Evolutionary conservation across 2,888 invertebrate genomes (phyloP).

Genomic region (Cheilosia vernalis): DNA sequence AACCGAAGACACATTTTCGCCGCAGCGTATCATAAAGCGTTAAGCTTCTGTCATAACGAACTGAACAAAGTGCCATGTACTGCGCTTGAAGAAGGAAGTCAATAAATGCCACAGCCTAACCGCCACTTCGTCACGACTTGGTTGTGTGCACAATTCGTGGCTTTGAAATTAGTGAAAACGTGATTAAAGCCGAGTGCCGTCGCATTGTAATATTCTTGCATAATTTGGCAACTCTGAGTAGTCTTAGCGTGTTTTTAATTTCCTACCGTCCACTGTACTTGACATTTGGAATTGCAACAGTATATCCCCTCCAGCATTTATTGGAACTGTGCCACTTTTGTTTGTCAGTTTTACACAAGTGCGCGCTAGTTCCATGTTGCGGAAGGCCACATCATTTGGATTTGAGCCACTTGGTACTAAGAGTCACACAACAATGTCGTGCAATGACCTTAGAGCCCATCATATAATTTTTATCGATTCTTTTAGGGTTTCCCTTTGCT

Average conservation of each 20-base stretch:
- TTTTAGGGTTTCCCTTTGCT: neutral
- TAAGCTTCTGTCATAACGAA: too few relatives aligned
- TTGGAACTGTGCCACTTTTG: constrained; percentile 32
- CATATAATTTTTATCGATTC: constrained; percentile 49
- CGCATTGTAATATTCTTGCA: neutral
- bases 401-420: neutral
- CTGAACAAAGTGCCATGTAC: constrained; percentile 4
- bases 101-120: neutral
- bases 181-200: neutral
- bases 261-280: neutral
- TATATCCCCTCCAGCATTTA: neutral
- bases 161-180: constrained; percentile 2
- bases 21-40: too few relatives aligned
- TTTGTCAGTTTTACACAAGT: constrained; percentile 24
- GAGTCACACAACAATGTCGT: constrained; percentile 27
- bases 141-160: neutral
- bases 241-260: neutral
- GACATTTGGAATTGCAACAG: constrained; percentile 8
- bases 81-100: constrained; percentile 10
- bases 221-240: neutral
- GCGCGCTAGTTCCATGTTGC: constrained; percentile 15
- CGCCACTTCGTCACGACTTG: constrained; percentile 1
- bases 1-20: too few relatives aligned
- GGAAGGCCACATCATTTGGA: constrained; percentile 34
- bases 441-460: constrained; percentile 53